phyloP scores from a whole-genome alignment of 2,888 invertebrate species.

The Hyposoter dolosus region DNA sequence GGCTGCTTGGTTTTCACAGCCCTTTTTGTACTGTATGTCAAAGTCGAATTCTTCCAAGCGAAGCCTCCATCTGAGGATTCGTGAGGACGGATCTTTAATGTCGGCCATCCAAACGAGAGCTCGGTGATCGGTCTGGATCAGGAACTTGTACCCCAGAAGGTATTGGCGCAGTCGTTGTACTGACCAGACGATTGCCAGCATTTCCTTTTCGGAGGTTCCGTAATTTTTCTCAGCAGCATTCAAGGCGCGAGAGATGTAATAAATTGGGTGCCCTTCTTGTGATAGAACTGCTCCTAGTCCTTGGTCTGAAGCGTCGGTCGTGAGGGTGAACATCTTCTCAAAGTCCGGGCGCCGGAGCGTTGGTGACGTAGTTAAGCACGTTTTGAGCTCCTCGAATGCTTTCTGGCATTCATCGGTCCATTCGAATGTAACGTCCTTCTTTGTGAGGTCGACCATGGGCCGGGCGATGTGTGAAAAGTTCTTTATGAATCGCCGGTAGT shows the following conservation, averaged over 20 bases:
- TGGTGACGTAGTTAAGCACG: too few species aligned
- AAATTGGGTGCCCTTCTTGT: slow-evolving; percentile 79
- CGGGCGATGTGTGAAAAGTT: slow-evolving; percentile 70
- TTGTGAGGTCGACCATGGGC: slow-evolving; percentile 69
- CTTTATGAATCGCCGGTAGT: slow-evolving; percentile 74
- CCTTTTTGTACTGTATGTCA: slow-evolving; percentile 75
- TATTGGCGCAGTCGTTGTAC: too few species aligned
- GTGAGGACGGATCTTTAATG: too few species aligned
- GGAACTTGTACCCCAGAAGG: too few species aligned
- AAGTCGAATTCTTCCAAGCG: too few species aligned
- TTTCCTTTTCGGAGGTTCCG: slow-evolving; percentile 71
- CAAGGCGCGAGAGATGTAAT: slow-evolving; percentile 76
- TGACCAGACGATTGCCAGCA: slow-evolving; percentile 65
- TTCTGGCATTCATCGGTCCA: slow-evolving; percentile 63
- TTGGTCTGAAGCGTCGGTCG: slow-evolving; percentile 76
- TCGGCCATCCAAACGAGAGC: too few species aligned
- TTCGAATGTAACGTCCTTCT: slow-evolving; percentile 67
- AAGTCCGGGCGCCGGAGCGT: too few species aligned
- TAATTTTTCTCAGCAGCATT: slow-evolving; percentile 62
- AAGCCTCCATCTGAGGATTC: too few species aligned
- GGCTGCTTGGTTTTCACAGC: slow-evolving; percentile 75
- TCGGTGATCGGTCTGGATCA: slow-evolving; percentile 75
- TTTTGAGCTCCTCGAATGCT: slow-evolving; percentile 67
- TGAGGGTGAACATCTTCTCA: slow-evolving; percentile 71
- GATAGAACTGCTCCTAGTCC: slow-evolving; percentile 77